Percentiles rank a stretch among this genome's conserved stretches.
These are phyloP conservation scores for Leucophenga varia DNA, from an alignment of 1,140 invertebrate species.

Conservation along the genomic window DNA sequence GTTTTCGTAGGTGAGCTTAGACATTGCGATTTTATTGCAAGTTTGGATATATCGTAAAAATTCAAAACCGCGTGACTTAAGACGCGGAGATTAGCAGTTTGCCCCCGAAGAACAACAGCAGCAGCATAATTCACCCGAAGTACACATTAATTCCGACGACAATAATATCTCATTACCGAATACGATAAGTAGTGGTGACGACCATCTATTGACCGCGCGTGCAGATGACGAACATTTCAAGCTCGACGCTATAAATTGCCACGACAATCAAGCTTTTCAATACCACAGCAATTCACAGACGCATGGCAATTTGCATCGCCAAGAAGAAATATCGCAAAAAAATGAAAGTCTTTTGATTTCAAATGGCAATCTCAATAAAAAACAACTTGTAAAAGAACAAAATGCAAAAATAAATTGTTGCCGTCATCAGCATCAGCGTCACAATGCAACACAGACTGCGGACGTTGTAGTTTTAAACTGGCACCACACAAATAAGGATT, in stretches of 20 bases:
- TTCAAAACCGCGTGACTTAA: conserved; percentile 61
- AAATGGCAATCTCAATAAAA: conserved; percentile 11
- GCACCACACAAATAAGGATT: no score
- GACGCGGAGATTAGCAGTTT: conserved; percentile 69
- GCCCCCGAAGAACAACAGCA: conserved; percentile 57
- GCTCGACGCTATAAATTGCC: conserved; percentile 38
- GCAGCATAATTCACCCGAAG: conserved; percentile 22
- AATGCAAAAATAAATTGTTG: conserved; percentile 11
- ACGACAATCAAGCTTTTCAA: conserved; percentile 52
- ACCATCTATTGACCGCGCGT: conserved; percentile 43
- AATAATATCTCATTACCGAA: conserved; percentile 43
- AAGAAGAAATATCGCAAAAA: neutral
- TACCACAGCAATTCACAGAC: conserved; percentile 44
- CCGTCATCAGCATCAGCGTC: conserved; percentile 32
- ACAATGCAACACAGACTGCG: conserved; percentile 48
- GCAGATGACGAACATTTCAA: conserved; percentile 48
- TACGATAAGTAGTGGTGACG: conserved; percentile 44
- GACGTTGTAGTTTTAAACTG: no score
- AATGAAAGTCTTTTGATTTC: neutral
- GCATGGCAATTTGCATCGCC: neutral
- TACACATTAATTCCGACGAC: conserved; percentile 43
- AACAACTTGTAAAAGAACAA: no score
- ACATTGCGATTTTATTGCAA: conserved; percentile 61
- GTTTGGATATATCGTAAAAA: conserved; percentile 68
- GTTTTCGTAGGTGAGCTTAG: conserved; percentile 50